Evolutionary conservation across 2,113 vertebrate genomes (phyloP), one percentile per base, ranked within the genome.

Genomic region (Nothoprocta perdicaria): DNA sequence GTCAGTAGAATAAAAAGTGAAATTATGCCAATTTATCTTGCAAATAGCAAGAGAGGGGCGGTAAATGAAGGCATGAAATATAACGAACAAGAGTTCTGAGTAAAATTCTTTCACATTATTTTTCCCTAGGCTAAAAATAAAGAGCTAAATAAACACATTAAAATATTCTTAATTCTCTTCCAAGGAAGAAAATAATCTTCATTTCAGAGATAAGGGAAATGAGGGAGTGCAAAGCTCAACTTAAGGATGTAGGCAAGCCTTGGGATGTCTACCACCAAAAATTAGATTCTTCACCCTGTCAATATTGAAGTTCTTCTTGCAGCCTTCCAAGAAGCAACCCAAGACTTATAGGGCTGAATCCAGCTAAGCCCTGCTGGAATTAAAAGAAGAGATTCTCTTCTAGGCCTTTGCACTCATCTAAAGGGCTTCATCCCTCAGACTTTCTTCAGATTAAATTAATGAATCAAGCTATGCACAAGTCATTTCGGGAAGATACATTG

Each of bases 11-110:
- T 31, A 92, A 78, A 57, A 88, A 91, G 61, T 79, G 81, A 87
- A 94, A 95, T 88, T 46, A 80, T 61, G 88, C 31, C 55, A 43
- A 90, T 93, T 93, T 87, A 84, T 85, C 75, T 87, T 80, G 38
- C 86, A 31, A 74, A 48, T 87, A 87, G 60, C n/a, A 94, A 92
- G 88, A 83, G 60, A 82, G 38, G 14, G 38, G 15, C 80, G 84
- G 89, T 14, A 77, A 38, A 38, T 38, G 8, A 14, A 7, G 8
- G 7, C 41, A 87, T 40, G 29, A 83, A 80, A 95, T 84, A 3
- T 16, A 26, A 89, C 58, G 86, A 94, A 62, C 5, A 80, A 84
- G 48, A 86, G 17, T 76, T 86, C 55, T 35, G 35, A 82, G 43
- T 33, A 57, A 74, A 88, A 77, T 82, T 79, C 6, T 81, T 41